A percentile compares a stretch with the other conserved stretches of the same genome.
Evolutionary conservation across 1,140 invertebrate genomes (phyloP).

Genomic region (Drosophila bocqueti): DNA sequence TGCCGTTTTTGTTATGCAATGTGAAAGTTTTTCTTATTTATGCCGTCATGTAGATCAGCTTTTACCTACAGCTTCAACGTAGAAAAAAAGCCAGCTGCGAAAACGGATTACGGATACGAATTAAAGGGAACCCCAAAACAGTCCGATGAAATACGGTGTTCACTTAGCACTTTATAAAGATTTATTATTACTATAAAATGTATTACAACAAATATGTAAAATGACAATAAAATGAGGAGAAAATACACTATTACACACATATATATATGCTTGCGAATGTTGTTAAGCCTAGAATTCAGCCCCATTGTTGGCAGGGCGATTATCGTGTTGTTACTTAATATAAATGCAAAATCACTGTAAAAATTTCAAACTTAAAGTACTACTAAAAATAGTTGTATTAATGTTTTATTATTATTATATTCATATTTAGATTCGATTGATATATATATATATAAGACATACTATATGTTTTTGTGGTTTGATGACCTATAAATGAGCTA

Average conservation of each 20-base stretch:
- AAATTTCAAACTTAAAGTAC: slow-evolving; percentile 62
- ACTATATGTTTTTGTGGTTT: slow-evolving; percentile 49
- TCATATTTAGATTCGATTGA: slow-evolving; percentile 68
- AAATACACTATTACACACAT: slow-evolving; percentile 67
- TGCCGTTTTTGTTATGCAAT: slow-evolving; percentile 15
- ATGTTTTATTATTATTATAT: slow-evolving; percentile 41
- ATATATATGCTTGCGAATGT: slow-evolving; percentile 65
- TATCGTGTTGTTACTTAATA: slow-evolving; percentile 65
- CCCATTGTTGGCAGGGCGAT: slow-evolving; percentile 52
- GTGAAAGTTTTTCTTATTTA: slow-evolving; percentile 33
- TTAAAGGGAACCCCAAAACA: not conserved
- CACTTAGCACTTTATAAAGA: slow-evolving; percentile 60
- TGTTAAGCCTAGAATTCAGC: slow-evolving; percentile 66
- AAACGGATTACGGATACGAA: not conserved
- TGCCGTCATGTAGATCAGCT: not conserved
- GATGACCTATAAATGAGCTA: slow-evolving; percentile 54
- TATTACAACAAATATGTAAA: slow-evolving; percentile 70
- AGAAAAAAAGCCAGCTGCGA: not conserved
- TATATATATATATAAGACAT: slow-evolving; percentile 52
- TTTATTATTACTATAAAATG: slow-evolving; percentile 76
- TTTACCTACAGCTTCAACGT: not conserved
- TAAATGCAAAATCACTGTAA: slow-evolving; percentile 80
- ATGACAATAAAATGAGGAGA: slow-evolving; percentile 71
- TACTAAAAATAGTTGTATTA: slow-evolving; percentile 59
- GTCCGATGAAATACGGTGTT: not conserved